Evolutionary conservation across 2,888 invertebrate genomes (phyloP), one percentile per base, ranked within the genome.

Genomic region (Ichneumoninae sp.): DNA sequence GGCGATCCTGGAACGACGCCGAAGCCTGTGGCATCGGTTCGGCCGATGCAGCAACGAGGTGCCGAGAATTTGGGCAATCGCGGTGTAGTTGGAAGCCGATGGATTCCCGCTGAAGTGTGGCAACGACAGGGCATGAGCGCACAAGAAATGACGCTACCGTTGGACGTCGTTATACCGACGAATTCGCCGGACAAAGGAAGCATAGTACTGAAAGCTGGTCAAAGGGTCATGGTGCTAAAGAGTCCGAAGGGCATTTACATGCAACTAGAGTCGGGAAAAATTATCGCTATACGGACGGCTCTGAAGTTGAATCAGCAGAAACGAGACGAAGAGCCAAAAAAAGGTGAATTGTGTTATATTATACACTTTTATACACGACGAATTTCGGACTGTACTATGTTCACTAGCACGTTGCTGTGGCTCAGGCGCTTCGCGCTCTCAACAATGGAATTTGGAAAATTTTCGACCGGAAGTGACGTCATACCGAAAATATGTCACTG

Each of bases 241-340:
- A 98, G 98, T 7, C 97, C 98, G 0, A 98, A 98, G 94, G 99
- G 99, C 68, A 98, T 99, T 87, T 99, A 99, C 94, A 97, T 99
- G 96, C 97, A 98, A 90, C 94, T 98, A 65, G 98, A 98, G 91
- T 98, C 98, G 88, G 98, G 98, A 40, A 98, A 98, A 94, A 98
- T 99, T 84, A 98, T 99, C 87, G 98, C 98, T 33, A 98, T 99
- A 88, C 96, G 97, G 91, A 97, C 97, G 0, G 96, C 97, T 0
- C 95, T 96, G 86, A 97, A 97, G 93, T 94, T 96, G 5, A 95
- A 93, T 85, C 96, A 90, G 93, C 95, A 85, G 93, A 95, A 93
- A 91, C 94, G 85, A 90, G 95, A 90, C 92, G 95, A 91, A 89
- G 93, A 89, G 65, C 93, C 93, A 7, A 94, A 94, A 76, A 94